These are phyloP conservation scores for Cephus sareptanus DNA, from an alignment of 2,888 invertebrate species.

Conservation along the genomic window DNA sequence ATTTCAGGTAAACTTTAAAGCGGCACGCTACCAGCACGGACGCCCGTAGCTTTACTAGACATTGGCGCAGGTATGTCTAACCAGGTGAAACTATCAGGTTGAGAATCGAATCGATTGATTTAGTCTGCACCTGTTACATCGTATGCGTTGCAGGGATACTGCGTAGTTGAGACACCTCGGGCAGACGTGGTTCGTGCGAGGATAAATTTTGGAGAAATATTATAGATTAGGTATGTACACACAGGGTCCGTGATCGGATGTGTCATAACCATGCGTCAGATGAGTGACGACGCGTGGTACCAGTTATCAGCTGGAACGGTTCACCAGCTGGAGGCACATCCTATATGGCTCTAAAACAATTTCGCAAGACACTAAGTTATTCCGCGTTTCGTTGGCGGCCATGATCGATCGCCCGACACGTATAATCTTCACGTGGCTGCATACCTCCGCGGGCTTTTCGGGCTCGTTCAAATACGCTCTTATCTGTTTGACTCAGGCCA, in stretches of 20 bases:
- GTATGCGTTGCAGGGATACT: not conserved
- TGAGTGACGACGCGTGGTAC: not conserved
- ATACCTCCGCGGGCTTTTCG: conserved; percentile 2
- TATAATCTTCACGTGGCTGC: conserved; percentile 27
- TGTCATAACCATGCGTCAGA: not conserved
- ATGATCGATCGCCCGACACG: conserved; percentile 38
- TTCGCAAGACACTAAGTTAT: not conserved
- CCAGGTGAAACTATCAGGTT: not conserved
- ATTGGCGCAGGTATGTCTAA: not conserved
- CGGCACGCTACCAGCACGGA: not conserved
- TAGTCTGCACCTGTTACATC: not conserved
- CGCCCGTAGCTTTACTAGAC: not conserved
- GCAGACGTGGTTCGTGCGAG: not conserved
- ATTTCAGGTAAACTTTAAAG: conserved; percentile 26
- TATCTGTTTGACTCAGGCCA: conserved; percentile 42
- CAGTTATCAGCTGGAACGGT: not conserved
- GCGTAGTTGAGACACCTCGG: not conserved
- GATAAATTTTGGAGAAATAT: not conserved
- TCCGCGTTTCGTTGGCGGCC: not conserved
- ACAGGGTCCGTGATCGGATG: not conserved
- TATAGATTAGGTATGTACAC: not conserved
- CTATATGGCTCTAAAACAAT: not conserved
- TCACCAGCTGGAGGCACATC: not conserved
- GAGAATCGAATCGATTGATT: not conserved
- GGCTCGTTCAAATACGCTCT: conserved; percentile 28